phyloP scores from a whole-genome alignment of 2,797 vertebrate species.

The Lacerta bilineata region DNA sequence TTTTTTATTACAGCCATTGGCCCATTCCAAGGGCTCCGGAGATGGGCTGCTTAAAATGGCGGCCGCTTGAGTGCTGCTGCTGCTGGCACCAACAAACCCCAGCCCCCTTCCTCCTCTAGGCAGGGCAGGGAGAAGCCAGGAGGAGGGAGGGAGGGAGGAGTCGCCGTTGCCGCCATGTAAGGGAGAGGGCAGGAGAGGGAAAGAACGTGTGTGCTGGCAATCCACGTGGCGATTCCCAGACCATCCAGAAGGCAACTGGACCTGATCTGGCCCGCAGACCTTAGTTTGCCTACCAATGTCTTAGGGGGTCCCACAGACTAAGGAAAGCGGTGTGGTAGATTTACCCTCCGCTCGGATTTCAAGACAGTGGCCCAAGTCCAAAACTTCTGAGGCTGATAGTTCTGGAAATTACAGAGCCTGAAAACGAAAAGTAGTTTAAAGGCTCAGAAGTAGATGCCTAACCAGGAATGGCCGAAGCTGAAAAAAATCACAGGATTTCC shows the following conservation, averaged over 20 bases:
- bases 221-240: fast-evolving
- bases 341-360: not conserved
- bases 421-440: not conserved
- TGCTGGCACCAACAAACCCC: too few relatives aligned
- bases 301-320: not conserved
- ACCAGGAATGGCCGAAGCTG: not conserved
- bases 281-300: too few relatives aligned
- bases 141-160: too few relatives aligned
- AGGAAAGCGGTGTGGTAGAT: not conserved
- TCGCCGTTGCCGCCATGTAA: fast-evolving
- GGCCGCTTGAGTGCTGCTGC: fast-evolving
- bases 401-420: not conserved
- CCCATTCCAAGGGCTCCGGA: too few relatives aligned
- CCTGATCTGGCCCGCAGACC: too few relatives aligned
- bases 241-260: too few relatives aligned
- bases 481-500: not conserved
- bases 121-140: too few relatives aligned
- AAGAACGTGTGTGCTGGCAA: too few relatives aligned
- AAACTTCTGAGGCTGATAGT: not conserved
- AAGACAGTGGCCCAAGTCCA: not conserved
- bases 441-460: not conserved
- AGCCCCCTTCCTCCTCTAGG: too few relatives aligned
- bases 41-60: too few relatives aligned
- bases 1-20: too few relatives aligned
- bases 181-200: too few relatives aligned